Conservation (phyloP, 2,888 invertebrate species). For the Hipparchia semele region DNA sequence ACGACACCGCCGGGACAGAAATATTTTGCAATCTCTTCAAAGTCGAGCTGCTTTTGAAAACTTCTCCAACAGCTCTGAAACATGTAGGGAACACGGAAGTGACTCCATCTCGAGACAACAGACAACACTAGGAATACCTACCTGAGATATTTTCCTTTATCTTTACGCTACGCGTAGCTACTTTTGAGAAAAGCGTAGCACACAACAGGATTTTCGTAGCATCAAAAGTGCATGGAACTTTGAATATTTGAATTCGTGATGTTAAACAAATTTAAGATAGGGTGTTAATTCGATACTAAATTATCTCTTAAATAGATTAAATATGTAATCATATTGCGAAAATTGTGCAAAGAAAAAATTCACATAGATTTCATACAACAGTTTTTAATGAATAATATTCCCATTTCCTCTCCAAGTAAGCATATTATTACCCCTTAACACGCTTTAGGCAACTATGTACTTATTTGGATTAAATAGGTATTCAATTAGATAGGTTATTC, state of each 20-base stretch:
- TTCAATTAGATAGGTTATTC: too few relatives aligned
- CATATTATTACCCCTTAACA: too few relatives aligned
- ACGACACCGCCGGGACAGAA: conserved; percentile 72
- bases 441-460: too few relatives aligned
- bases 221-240: background rate
- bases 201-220: background rate
- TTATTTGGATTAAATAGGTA: too few relatives aligned
- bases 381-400: too few relatives aligned
- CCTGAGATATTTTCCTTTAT: background rate
- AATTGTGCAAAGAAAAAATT: too few relatives aligned
- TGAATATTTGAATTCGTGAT: background rate
- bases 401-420: too few relatives aligned
- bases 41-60: conserved; percentile 60
- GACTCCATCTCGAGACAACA: conserved; percentile 24
- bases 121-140: conserved; percentile 17
- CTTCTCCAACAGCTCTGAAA: conserved; percentile 27
- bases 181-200: background rate
- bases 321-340: too few relatives aligned
- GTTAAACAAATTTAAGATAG: too few relatives aligned
- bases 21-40: conserved; percentile 73
- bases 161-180: background rate
- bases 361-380: too few relatives aligned
- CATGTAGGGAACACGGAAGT: conserved; percentile 21
- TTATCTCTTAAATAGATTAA: too few relatives aligned
- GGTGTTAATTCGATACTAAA: too few relatives aligned